Evolutionary conservation across 2,797 vertebrate species (phyloP), one percentile per base, ranked within the genome.

Genomic region (Sebastes iracundus): DNA sequence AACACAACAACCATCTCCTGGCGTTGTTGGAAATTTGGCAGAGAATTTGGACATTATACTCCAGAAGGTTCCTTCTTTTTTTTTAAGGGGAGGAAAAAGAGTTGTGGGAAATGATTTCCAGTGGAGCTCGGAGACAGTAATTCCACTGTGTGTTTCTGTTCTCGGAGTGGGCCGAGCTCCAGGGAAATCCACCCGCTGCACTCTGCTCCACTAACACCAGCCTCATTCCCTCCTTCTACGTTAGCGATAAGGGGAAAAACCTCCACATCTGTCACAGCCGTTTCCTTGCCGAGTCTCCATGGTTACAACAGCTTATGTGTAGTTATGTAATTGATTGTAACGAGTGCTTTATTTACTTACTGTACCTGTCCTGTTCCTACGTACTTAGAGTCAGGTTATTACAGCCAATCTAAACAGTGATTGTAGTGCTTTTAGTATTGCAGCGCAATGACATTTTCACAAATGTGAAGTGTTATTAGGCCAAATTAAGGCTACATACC

Each of bases 21-120:
- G 53, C 3, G 1, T 76, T 83, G 61, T 64, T 91, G 89, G 81
- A 89, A 90, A 80, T 77, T 77, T 91, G 88, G 89, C 87, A 72
- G 14, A 18, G 10, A 35, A 3, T 59, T 33, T 28, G 46, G 27
- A 80, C 38, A 18, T 77, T 61, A 14, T 72, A 11, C 55, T 83
- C 68, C 73, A 27, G 9, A 75, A n/a, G 38, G 23, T 80, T 79
- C 38, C 71, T 27, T 61, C 2, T 75, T 79, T 60, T 58, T 16
- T 42, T 20, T 42, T 42, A 52, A 52, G 25, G 27, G 4, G 9
- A 27, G 60, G 69, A 23, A 69, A 84, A 86, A 30, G 64, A 25
- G 7, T 62, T 81, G 81, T 69, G 81, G 85, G 89, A 87, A 90
- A 77, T 70, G 46, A 63, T 89, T 91, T 90, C 80, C 83, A 88